Evolutionary conservation across 2,888 invertebrate genomes (phyloP).

Genomic region (Sesia apiformis): DNA sequence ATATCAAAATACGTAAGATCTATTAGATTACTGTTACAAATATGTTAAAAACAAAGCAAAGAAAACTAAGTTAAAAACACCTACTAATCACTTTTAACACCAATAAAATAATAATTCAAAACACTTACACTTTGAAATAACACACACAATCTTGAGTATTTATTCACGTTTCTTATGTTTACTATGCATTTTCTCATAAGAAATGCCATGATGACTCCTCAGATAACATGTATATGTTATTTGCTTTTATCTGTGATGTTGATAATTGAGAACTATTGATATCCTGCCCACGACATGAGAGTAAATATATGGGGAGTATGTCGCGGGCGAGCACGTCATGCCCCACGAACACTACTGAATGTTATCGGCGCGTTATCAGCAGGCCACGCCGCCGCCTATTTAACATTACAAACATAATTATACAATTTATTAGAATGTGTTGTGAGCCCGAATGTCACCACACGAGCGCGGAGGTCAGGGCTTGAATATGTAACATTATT

Average conservation of each 20-base stretch:
- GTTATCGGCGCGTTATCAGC: constrained; percentile 50
- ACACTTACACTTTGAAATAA: constrained; percentile 43
- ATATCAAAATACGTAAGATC: no score
- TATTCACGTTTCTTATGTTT: constrained; percentile 37
- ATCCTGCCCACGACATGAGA: neutral
- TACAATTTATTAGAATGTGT: constrained; percentile 27
- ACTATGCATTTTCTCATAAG: constrained; percentile 44
- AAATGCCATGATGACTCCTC: constrained; percentile 34
- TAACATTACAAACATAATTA: constrained; percentile 46
- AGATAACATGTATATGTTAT: no score
- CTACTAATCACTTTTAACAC: no score
- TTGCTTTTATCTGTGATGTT: neutral
- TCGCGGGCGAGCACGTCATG: constrained; percentile 21
- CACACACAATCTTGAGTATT: constrained; percentile 31
- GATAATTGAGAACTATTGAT: neutral
- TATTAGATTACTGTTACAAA: no score
- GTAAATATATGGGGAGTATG: constrained; percentile 13
- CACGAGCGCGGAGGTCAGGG: constrained; percentile 30
- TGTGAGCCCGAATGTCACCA: constrained; percentile 14
- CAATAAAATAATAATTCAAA: no score
- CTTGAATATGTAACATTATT: constrained; percentile 6
- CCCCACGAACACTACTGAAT: constrained; percentile 34
- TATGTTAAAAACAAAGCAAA: no score
- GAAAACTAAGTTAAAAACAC: no score
- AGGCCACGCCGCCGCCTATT: constrained; percentile 34